A percentile compares a stretch with the other conserved stretches of the same genome.
Evolutionary conservation across 2,888 invertebrate genomes (phyloP).

Genomic region (Linnaemya vulpina): DNA sequence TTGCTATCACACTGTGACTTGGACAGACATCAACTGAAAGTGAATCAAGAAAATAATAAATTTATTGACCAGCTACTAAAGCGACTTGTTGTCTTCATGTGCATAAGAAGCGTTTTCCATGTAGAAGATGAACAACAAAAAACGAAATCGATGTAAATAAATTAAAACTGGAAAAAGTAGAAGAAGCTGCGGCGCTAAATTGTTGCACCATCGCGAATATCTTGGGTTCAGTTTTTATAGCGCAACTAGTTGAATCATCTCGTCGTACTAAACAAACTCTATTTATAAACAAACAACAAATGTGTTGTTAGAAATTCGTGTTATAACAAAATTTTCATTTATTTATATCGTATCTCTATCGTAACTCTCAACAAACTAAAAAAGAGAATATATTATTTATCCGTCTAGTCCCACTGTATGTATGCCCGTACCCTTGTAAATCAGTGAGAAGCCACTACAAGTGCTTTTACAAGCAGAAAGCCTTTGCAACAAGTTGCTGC

Average conservation of each 20-base stretch:
- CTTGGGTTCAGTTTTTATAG: not conserved
- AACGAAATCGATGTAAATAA: not conserved
- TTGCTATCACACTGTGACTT: not conserved
- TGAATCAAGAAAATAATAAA: not conserved
- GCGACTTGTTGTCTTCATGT: slow-evolving; percentile 38
- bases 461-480: not conserved
- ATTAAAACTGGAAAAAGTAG: not conserved
- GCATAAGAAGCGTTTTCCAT: slow-evolving; percentile 49
- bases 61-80: slow-evolving; percentile 26
- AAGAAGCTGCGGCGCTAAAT: slow-evolving; percentile 26
- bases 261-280: slow-evolving; percentile 1
- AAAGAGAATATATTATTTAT: too few relatives aligned
- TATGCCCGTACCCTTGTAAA: not conserved
- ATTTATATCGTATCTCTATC: too few relatives aligned
- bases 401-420: not conserved
- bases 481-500: slow-evolving; percentile 26
- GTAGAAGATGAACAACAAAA: slow-evolving; percentile 18
- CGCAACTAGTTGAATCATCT: not conserved
- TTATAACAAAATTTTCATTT: not conserved
- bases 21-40: slow-evolving; percentile 8
- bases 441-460: not conserved
- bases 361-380: too few relatives aligned
- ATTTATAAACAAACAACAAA: not conserved
- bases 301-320: not conserved
- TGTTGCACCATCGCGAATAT: slow-evolving; percentile 23